Evolutionary conservation across 2,888 invertebrate genomes (phyloP).

Genomic region (Notodonta dromedarius): DNA sequence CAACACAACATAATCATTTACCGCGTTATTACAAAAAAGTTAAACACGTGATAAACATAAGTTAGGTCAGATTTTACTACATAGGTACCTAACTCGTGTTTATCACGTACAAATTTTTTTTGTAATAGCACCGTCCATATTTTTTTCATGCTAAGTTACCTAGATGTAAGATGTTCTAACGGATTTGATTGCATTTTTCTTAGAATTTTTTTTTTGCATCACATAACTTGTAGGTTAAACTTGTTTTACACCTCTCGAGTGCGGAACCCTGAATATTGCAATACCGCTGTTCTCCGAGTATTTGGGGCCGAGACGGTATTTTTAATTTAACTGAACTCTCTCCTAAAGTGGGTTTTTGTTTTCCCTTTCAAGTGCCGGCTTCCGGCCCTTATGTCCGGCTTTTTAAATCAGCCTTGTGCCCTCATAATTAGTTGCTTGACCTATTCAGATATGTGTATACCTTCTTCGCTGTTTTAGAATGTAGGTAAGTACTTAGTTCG

Average conservation of each 20-base stretch:
- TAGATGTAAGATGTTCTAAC: no score
- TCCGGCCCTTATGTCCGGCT: conserved; percentile 3
- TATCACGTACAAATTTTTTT: no score
- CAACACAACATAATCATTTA: no score
- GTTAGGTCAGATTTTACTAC: no score
- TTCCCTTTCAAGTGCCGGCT: conserved; percentile 15
- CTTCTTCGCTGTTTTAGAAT: neutral
- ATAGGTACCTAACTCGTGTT: no score
- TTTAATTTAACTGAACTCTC: conserved; percentile 39
- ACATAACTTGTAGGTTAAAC: neutral
- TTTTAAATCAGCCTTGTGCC: conserved; percentile 1
- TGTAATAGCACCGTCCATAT: no score
- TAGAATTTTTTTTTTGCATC: neutral
- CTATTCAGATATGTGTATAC: neutral
- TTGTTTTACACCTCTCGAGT: neutral
- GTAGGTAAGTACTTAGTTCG: no score
- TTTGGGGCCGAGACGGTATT: conserved; percentile 34
- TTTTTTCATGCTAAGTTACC: no score
- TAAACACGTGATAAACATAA: no score
- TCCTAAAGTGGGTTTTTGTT: conserved; percentile 21
- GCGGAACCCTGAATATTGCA: conserved; percentile 20
- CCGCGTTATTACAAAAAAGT: no score
- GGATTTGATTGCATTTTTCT: no score
- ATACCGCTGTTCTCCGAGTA: conserved; percentile 29
- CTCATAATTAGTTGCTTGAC: neutral